Percentiles rank a stretch among this genome's conserved stretches.
These are phyloP conservation scores for Drosophila rufa DNA, from an alignment of 1,140 invertebrate species.

Conservation along the genomic window DNA sequence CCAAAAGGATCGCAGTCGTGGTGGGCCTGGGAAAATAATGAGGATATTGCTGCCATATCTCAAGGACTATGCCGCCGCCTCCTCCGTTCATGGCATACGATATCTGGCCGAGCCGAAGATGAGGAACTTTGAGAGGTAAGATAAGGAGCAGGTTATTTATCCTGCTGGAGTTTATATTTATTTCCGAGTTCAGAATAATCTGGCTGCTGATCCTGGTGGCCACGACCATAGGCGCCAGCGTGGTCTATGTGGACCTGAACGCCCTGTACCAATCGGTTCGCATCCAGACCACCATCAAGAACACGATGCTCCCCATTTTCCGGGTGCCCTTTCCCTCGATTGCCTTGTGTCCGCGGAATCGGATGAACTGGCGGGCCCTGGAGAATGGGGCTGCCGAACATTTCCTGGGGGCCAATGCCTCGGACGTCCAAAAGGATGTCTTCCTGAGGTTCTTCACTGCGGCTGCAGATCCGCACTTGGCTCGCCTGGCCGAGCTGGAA, in stretches of 20 bases:
- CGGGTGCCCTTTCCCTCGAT: conserved; percentile 65
- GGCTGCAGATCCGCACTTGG: conserved; percentile 47
- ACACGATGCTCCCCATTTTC: conserved; percentile 68
- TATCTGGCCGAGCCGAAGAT: conserved; percentile 67
- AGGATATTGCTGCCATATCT: conserved; percentile 45
- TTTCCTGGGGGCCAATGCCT: conserved; percentile 64
- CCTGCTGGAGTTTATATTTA: not conserved
- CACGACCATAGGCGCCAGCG: conserved; percentile 55
- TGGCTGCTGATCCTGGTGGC: conserved; percentile 69
- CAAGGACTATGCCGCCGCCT: conserved; percentile 63
- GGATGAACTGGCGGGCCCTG: conserved; percentile 54
- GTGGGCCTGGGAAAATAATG: not conserved
- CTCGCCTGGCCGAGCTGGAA: conserved; percentile 30
- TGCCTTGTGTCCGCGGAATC: conserved; percentile 61
- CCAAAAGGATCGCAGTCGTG: not conserved
- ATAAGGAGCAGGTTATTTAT: not conserved
- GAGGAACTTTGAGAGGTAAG: conserved; percentile 67
- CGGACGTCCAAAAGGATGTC: conserved; percentile 22
- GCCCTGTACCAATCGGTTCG: conserved; percentile 57
- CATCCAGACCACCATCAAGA: conserved; percentile 71
- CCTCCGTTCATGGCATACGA: conserved; percentile 70
- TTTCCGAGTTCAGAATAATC: conserved; percentile 44
- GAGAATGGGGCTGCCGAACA: conserved; percentile 37
- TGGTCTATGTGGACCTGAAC: conserved; percentile 67
- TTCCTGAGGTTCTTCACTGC: conserved; percentile 63